Base-by-base conservation (phyloP, 2,888 invertebrate species). In the Minunthozetes semirufus region DNA sequence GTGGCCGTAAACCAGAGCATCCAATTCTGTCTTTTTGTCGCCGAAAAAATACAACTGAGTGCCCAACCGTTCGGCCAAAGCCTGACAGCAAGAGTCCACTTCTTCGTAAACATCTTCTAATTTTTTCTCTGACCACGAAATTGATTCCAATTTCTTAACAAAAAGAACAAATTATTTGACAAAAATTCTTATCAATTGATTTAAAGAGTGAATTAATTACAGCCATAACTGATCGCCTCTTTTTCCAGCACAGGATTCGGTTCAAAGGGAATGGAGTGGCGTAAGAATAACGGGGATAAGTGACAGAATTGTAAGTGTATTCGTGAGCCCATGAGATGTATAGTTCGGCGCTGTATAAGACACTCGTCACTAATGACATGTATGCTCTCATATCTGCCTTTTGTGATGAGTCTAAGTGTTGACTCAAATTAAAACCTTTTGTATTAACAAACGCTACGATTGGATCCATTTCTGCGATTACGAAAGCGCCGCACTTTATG, bases 1-100 rank as follows among this genome's bases (percentile, higher is more conserved):
- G 84, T 98, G 98, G 0, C 97, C 98, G 86, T 96, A 99, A 0
- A 94, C 92, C 48, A 98, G 84, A 1, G 97, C 97, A 84, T 99
- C 98, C 77, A 97, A 85, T 84, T 98, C 97, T 42, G 94, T 94
- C 0, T 96, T 83, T 83, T 79, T 82, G 59, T 82, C 82, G 46
- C 85, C 85, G 79, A 84, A 84, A 84, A 97, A 95, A 82, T 88
- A 94, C 63, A 88, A 87, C 74, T 88, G 88, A 27, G 89, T 88
- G 8, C 90, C 92, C 0, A 98, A 85, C 78, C 94, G 88, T 79
- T 91, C 90, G 70, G 92, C 91, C 6, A 98, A 84, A 0, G 94
- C 91, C 79, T 90, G 89, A 80, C 96, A 95, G 81, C 94, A 94
- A 79, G 89, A 91, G 79, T 90, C 89, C 1, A 92, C 90, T 85